These are phyloP conservation scores for Ethmia dodecea DNA, from an alignment of 2,888 invertebrate genomes.

Conservation along the genomic window DNA sequence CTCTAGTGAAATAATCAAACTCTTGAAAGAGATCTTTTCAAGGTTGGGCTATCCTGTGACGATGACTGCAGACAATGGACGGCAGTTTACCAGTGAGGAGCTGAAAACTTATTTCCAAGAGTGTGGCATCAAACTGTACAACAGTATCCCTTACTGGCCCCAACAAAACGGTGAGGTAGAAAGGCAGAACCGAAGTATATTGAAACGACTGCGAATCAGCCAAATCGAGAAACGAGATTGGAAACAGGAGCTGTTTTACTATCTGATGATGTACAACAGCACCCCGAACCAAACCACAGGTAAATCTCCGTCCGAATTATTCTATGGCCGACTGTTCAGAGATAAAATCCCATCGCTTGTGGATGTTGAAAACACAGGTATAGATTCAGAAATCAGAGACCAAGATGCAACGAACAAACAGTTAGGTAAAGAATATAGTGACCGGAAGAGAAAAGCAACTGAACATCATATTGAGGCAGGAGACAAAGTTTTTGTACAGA, in stretches of 20 bases:
- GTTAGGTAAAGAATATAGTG: constrained; percentile 17
- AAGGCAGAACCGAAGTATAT: constrained; percentile 22
- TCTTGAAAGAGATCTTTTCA: constrained; percentile 23
- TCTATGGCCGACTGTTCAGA: constrained; percentile 23
- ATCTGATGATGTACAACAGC: constrained; percentile 25
- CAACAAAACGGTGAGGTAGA: constrained; percentile 27
- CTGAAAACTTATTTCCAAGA: constrained; percentile 21
- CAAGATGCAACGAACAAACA: constrained; percentile 20
- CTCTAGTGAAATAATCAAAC: constrained; percentile 14
- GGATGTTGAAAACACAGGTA: constrained; percentile 4
- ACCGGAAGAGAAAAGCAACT: too few relatives aligned
- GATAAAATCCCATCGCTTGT: constrained; percentile 22
- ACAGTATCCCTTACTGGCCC: constrained; percentile 23
- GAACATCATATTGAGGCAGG: constrained; percentile 14
- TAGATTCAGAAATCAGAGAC: constrained; percentile 19
- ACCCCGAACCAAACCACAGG: constrained; percentile 32
- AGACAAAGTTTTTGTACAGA: constrained; percentile 22
- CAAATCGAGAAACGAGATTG: constrained; percentile 14
- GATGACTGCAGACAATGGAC: constrained; percentile 25
- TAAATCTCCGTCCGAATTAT: constrained; percentile 22
- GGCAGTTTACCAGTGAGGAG: constrained; percentile 21
- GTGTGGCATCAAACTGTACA: constrained; percentile 16
- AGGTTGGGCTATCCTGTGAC: constrained; percentile 8
- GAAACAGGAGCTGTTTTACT: constrained; percentile 18
- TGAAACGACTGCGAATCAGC: constrained; percentile 22